These are phyloP conservation scores for Eurypyga helias DNA, from an alignment of 2,113 vertebrate genomes.

Conservation along the genomic window DNA sequence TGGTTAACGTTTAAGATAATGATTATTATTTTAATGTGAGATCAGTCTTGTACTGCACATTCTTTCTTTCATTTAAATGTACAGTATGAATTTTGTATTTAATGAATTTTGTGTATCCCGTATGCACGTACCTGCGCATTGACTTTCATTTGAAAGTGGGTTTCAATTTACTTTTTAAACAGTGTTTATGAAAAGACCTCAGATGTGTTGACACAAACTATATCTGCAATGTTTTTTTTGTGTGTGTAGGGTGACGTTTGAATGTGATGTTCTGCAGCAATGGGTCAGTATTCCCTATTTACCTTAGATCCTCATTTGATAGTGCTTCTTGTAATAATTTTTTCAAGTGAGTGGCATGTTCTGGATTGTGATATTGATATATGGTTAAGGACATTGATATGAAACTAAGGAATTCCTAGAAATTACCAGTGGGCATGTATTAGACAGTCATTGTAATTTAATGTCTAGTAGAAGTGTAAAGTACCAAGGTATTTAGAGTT, in stretches of 20 bases:
- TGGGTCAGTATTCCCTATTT: slow-evolving; percentile 78
- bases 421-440: slow-evolving; percentile 86
- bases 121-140: slow-evolving; percentile 84
- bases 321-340: slow-evolving; percentile 86
- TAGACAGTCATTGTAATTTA: slow-evolving; percentile 83
- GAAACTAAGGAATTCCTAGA: slow-evolving; percentile 84
- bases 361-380: slow-evolving; percentile 85
- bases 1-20: slow-evolving; percentile 76
- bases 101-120: slow-evolving; percentile 83
- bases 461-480: slow-evolving; percentile 81
- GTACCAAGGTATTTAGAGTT: slow-evolving; percentile 80
- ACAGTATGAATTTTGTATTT: slow-evolving; percentile 83
- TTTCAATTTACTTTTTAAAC: slow-evolving; percentile 79
- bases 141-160: slow-evolving; percentile 84
- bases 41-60: slow-evolving; percentile 76
- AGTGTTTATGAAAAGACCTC: slow-evolving; percentile 80
- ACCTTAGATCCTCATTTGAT: slow-evolving; percentile 77
- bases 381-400: slow-evolving; percentile 83
- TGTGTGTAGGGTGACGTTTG: slow-evolving; percentile 83
- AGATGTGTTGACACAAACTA: slow-evolving; percentile 75
- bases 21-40: slow-evolving; percentile 76
- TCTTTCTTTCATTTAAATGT: slow-evolving; percentile 79
- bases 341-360: slow-evolving; percentile 88
- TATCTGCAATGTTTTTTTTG: slow-evolving; percentile 71
- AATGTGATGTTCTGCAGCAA: slow-evolving; percentile 79